phyloP scores from a whole-genome alignment of 2,888 invertebrate genomes.

The Spicauda simplicius region DNA sequence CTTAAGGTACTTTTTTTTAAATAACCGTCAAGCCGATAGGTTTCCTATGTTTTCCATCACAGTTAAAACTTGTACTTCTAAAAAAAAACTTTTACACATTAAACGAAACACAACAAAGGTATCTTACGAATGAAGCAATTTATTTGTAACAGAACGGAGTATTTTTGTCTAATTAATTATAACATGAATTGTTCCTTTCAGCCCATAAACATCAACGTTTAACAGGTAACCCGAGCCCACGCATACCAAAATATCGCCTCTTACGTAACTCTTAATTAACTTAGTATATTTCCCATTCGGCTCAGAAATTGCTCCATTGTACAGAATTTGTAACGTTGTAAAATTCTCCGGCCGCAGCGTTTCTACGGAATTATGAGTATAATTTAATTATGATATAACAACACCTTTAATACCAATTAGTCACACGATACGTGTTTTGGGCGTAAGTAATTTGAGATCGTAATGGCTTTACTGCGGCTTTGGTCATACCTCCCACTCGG shows the following conservation, averaged over 20 bases:
- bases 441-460: constrained; percentile 81
- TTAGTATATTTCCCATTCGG: constrained; percentile 71
- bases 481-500: constrained; percentile 70
- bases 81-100: too few species aligned
- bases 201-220: constrained; percentile 5
- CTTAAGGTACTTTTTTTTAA: too few species aligned
- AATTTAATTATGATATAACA: constrained; percentile 83
- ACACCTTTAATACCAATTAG: constrained; percentile 82
- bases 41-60: too few species aligned
- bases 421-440: constrained; percentile 77
- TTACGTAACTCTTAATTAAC: constrained; percentile 71
- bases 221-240: constrained; percentile 26
- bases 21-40: too few species aligned
- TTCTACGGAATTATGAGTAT: constrained; percentile 72
- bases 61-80: too few species aligned
- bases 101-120: background rate
- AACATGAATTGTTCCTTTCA: constrained; percentile 7
- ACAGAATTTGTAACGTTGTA: constrained; percentile 77
- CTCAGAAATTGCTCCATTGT: constrained; percentile 75
- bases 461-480: constrained; percentile 77
- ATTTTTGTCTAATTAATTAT: constrained; percentile 4
- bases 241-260: constrained; percentile 53
- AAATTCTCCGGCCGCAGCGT: constrained; percentile 72
- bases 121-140: background rate
- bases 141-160: background rate